Base-by-base conservation (phyloP, 2,113 vertebrate genomes). In the Corythoichthys haematopterus region DNA sequence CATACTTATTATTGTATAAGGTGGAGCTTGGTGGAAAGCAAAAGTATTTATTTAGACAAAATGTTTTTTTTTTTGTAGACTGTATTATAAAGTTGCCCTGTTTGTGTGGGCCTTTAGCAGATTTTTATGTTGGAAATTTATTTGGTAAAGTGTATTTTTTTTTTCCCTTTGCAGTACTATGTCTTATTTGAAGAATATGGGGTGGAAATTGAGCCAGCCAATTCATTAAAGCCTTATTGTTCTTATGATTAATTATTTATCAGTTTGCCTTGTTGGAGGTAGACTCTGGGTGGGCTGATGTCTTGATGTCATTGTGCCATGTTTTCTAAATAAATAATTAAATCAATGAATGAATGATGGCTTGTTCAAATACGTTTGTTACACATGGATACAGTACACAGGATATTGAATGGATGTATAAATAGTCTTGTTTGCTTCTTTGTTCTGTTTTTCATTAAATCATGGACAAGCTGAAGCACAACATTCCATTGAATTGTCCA, bases 301-400 rank as follows among this genome's bases (percentile, higher is more conserved):
- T 81, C 38, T 70, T 65, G 40, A 65, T 51, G 20, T 77, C 52
- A 79, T 60, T 71, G 68, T 79, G 66, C 14, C 52, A 81, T 72
- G 55, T 72, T 81, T 78, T 72, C 55, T 59, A 63, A 82, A 81
- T 81, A 80, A 79, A 81, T 69, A 65, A 51, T 74, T 74, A 61
- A 69, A 75, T 66, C 75, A 71, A 69, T 80, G 51, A 64, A 63
- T 75, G 51, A 64, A 63, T 75, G 3, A n/a, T 72, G 51, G 72
- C 51, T 62, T 69, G 9, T 50, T 67, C 59, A n/a, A 46, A 64
- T 56, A 11, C 14, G 16, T 67, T 59, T 65, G 40, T 65, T 69
- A 20, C 14, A 43, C 66, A 58, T 13, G 65, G 38, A 69, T 62
- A 56, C 40, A 43, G 6, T 43, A 43, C 40, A 43, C 9, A 7